Evolutionary conservation across 2,113 vertebrate species (phyloP).

Genomic region (Candoia aspera): DNA sequence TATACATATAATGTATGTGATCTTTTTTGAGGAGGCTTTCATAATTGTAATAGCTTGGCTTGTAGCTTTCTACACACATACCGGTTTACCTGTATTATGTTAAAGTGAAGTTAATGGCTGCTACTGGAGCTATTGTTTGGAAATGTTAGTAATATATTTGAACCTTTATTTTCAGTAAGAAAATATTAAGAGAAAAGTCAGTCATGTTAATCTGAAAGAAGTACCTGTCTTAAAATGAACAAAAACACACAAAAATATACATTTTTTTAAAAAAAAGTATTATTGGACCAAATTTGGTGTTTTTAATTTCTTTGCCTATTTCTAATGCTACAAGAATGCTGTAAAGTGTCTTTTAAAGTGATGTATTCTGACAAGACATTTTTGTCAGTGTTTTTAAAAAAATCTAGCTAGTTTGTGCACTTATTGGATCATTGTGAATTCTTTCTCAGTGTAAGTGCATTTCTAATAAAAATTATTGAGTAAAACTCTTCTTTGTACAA

Average conservation of each 20-base stretch:
- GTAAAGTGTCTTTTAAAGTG: constrained; percentile 83
- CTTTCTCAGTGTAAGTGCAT: constrained; percentile 95
- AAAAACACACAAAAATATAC: constrained; percentile 59
- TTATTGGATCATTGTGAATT: constrained; percentile 93
- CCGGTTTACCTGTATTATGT: constrained; percentile 77
- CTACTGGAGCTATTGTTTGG: constrained; percentile 71
- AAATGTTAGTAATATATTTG: constrained; percentile 72
- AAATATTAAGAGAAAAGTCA: constrained; percentile 69
- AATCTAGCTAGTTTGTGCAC: constrained; percentile 88
- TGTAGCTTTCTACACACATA: constrained; percentile 74
- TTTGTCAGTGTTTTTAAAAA: constrained; percentile 89
- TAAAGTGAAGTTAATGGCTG: constrained; percentile 73
- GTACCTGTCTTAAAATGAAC: constrained; percentile 70
- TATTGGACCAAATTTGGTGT: constrained; percentile 81
- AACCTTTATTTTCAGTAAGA: constrained; percentile 76
- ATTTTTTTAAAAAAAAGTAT: constrained; percentile 63
- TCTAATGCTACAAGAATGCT: constrained; percentile 85
- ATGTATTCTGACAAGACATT: constrained; percentile 85
- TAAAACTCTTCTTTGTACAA: constrained; percentile 91
- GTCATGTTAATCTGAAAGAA: constrained; percentile 74
- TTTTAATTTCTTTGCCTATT: constrained; percentile 80
- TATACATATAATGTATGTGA: constrained; percentile 67
- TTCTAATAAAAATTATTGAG: constrained; percentile 86
- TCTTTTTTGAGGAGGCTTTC: constrained; percentile 77
- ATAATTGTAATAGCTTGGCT: constrained; percentile 80